Evolutionary conservation across 2,113 vertebrate genomes (phyloP).

Genomic region (Cryptotis parvus): DNA sequence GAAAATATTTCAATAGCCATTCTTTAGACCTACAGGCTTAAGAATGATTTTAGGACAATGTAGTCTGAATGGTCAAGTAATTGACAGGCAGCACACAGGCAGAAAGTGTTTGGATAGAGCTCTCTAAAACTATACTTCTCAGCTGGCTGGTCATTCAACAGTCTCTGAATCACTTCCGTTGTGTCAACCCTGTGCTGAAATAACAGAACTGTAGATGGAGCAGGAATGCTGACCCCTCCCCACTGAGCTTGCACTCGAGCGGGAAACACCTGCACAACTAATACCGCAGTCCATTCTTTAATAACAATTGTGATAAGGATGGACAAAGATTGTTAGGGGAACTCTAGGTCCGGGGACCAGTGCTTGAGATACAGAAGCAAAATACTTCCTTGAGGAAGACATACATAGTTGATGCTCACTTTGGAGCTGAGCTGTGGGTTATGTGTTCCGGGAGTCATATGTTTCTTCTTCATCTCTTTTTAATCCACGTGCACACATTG

Average conservation of each 20-base stretch:
- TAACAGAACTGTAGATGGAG: neutral
- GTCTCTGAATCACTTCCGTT: constrained; percentile 2
- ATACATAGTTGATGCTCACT: neutral
- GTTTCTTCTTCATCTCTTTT: constrained; percentile 44
- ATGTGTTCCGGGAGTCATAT: neutral
- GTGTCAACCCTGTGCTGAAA: neutral
- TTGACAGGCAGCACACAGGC: neutral
- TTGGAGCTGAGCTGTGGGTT: neutral
- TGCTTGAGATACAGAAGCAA: neutral
- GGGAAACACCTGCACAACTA: neutral
- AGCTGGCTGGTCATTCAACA: neutral
- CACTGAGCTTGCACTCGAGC: neutral
- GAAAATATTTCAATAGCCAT: constrained; percentile 19
- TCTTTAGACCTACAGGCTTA: constrained; percentile 45
- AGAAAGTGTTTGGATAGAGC: neutral
- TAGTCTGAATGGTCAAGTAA: neutral
- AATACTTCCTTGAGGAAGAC: constrained; percentile 8
- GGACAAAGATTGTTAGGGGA: neutral
- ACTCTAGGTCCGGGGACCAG: neutral
- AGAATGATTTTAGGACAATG: neutral
- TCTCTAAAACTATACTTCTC: neutral
- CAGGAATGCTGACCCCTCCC: neutral
- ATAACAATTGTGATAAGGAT: neutral
- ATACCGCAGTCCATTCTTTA: neutral
- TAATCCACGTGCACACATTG: constrained; percentile 47